Evolutionary conservation across 92 coral and sea anemone species (phyloP), one percentile per base, ranked within the genome.

Genomic region (Pocillopora grandis): DNA sequence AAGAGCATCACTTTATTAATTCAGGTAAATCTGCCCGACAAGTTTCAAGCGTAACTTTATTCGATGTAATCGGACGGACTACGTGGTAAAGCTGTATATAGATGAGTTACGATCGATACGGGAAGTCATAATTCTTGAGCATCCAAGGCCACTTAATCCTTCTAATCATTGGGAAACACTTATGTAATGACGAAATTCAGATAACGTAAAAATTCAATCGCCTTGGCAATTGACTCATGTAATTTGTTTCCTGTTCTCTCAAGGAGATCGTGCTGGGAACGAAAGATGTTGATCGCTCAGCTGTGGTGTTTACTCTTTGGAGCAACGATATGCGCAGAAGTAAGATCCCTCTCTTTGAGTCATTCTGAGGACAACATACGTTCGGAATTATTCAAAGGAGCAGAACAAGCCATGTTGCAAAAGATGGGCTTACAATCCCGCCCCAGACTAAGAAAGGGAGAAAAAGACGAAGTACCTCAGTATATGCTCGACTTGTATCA

Each of bases 401-500:
- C 89, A 18, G 98, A 97, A 76, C 88, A 85, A 81, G 78, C 75
- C 71, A 67, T 97, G 69, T 88, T 97, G 59, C 85, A 82, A 36
- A 78, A 90, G 59, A 80, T 97, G 88, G 98, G 99, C 10, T 65
- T 97, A 57, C 89, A 86, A 80, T 68, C 91, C 64, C 92, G 92
- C 21, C 98, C 98, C 37, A 67, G 84, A 33, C 95, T 94, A 23
- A 86, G 62, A 62, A 84, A 86, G 42, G 85, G 87, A 49, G 68
- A 56, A 71, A 88, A 73, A 56, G 60, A 86, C 9, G 88, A 79
- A 62, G 89, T 97, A n/a, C 99, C 99, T 10, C 92, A 88, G 76
- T 92, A 92, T 62, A 92, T 97, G 90, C 58, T 58, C 75, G 99
- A 97, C 67, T 83, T 97, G 83, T 97, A 94, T 66, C 71, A 97